Base-by-base conservation (phyloP, 2,113 vertebrate species). In the Pteropus alecto region DNA sequence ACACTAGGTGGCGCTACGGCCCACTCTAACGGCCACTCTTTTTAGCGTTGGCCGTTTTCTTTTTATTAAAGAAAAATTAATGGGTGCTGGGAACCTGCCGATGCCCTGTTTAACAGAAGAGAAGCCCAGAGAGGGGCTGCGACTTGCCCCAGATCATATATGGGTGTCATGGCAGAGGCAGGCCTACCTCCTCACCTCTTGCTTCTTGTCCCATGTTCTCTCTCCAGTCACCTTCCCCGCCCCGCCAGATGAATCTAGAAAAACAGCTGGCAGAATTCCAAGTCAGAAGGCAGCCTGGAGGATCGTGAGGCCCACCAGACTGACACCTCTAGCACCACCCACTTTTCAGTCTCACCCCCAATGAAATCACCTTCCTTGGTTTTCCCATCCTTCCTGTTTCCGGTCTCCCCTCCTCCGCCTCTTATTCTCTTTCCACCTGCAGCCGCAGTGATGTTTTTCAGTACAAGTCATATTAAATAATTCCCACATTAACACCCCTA, bases 1-100 rank as follows among this genome's bases (percentile, higher is more conserved):
- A 71, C 97, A 93, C 94, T 28, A 96, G 97, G 65, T 19, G 97
- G 92, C 81, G 43, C 84, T 73, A 79, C 21, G 63, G 33, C 43
- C 93, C 74, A 38, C 5, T 11, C 58, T 30, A 58, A 65, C 1
- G 1, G 28, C 51, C 43, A 13, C 58, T 61, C 24, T 24, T 63
- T 28, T 18, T 10, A 5, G 46, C 14, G 4, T 30, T 0, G 9
- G 58, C 35, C 21, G 4, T 65, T 76, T 93, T 54, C 38, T 94
- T 86, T 79, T 14, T 28, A 38, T 91, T 19, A 21, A 76, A 54
- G 28, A 65, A 41, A 54, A 91, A 58, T 79, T 9, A 38, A 8
- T 9, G 16, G 7, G 56, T 65, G 16, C 22, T 33, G 21, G 30
- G 63, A 18, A 7, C 33, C 58, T 5, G 26, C 21, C 35, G 21